Evolutionary conservation across 2,888 invertebrate genomes (phyloP), one percentile per base, ranked within the genome.

Genomic region (Helicoverpa assulta): DNA sequence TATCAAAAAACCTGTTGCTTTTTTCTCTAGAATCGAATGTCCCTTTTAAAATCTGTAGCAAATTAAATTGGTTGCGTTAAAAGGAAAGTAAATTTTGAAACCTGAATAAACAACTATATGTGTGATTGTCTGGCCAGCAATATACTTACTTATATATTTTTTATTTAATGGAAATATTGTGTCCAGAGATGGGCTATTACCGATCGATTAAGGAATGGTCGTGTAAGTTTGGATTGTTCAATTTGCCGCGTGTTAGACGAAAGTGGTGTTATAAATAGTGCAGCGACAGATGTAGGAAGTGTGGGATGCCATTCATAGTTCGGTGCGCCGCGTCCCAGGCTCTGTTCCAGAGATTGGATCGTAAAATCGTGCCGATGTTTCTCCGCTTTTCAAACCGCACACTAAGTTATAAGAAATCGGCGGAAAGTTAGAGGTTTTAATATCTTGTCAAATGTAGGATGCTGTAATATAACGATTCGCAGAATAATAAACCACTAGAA

Each of bases 1-100:
- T 91, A 92, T 89, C 91, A 90, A 85, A 84, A 83, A 88, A 90
- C 91, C 91, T 76, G 89, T 90, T 91, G 74, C 33, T 55, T 70
- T 80, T 87, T 86, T 84, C 88, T 84, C 89, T 90, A 90, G 86
- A 89, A 90, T 87, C 86, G 88, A 86, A 88, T 87, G 85, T 79
- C 78, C 85, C 87, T 88, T 89, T 89, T 85, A 84, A 89, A 88
- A 88, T 73, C 87, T 89, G 89, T 89, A 88, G 86, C 89, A 88
- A 88, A 89, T 86, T 87, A 86, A 87, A 85, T 84, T 85, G 87
- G 82, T 80, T 82, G 60, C 78, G 80, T 85, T 81, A 80, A 80
- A 83, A 83, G 70, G 85, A 85, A 85, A 86, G 85, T 88, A 82
- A 82, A 73, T 76, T 82, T 83, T 85, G 76, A 79, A 75, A 84